A percentile compares a stretch with the other conserved stretches of the same genome.
phyloP scores from a whole-genome alignment of 2,113 vertebrate species.

The Thomomys bottae region DNA sequence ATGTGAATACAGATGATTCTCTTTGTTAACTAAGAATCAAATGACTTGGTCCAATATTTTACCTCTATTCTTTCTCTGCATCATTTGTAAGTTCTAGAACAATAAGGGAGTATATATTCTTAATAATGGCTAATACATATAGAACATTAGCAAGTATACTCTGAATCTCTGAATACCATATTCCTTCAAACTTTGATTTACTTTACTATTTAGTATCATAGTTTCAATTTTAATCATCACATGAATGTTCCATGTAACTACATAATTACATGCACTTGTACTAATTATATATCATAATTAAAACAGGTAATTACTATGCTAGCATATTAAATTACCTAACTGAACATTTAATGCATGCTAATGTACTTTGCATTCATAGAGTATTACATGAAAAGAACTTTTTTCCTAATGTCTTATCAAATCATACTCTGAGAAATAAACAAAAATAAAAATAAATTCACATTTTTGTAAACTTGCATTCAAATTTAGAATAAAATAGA shows the following conservation, averaged over 20 bases:
- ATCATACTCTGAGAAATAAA: neutral
- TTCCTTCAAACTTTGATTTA: constrained; percentile 10
- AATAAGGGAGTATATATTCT: neutral
- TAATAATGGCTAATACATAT: neutral
- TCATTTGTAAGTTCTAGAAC: constrained; percentile 4
- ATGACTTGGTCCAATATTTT: neutral
- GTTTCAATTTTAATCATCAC: constrained; percentile 54
- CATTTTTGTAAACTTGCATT: neutral
- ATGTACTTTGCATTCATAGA: constrained; percentile 6
- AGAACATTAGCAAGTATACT: neutral
- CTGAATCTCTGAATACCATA: neutral
- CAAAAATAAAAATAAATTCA: constrained; percentile 6
- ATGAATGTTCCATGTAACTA: constrained; percentile 68
- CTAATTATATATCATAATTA: constrained; percentile 69
- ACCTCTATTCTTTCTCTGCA: neutral
- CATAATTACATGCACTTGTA: constrained; percentile 65
- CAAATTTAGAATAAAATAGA: neutral
- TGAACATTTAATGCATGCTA: constrained; percentile 46
- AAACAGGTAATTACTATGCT: constrained; percentile 61
- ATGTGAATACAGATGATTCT: neutral
- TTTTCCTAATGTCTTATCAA: constrained; percentile 26
- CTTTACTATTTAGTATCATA: neutral
- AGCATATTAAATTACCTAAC: constrained; percentile 60
- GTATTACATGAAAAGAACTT: constrained; percentile 17
- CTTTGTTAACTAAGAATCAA: neutral